Evolutionary conservation across 2,888 invertebrate genomes (phyloP).

Genomic region (Bursaphelenchus okinawaensis): DNA sequence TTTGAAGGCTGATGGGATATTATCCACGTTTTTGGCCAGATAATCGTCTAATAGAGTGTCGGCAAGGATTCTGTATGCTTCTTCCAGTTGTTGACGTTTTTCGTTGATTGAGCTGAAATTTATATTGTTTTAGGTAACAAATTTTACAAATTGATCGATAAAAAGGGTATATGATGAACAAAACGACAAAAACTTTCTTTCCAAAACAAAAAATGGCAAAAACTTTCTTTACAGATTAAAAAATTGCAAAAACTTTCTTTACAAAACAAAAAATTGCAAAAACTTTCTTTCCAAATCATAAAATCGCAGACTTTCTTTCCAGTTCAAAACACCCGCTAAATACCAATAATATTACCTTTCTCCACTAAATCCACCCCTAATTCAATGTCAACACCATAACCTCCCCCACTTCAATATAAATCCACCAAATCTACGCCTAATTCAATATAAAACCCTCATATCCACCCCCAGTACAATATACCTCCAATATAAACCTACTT

Average conservation of each 20-base stretch:
- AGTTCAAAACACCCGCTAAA: too few relatives aligned
- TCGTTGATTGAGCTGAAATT: background rate
- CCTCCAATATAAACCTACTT: background rate
- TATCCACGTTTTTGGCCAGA: background rate
- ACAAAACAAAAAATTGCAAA: too few relatives aligned
- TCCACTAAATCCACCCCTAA: too few relatives aligned
- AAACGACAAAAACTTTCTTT: background rate
- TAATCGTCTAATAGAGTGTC: background rate
- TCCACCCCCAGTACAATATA: too few relatives aligned
- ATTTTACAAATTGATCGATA: background rate
- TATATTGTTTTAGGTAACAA: background rate
- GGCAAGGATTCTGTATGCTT: background rate
- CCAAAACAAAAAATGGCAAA: background rate
- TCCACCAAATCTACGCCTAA: too few relatives aligned
- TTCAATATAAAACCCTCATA: too few relatives aligned
- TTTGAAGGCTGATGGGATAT: background rate
- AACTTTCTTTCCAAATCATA: too few relatives aligned
- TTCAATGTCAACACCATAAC: too few relatives aligned
- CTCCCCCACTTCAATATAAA: too few relatives aligned
- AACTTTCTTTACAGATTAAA: background rate
- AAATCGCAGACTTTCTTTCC: too few relatives aligned
- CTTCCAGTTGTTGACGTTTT: background rate
- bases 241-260: background rate
- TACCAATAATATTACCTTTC: too few relatives aligned
- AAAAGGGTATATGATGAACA: background rate